Conservation (phyloP, 2,888 invertebrate genomes). For the Encarsia formosa region DNA sequence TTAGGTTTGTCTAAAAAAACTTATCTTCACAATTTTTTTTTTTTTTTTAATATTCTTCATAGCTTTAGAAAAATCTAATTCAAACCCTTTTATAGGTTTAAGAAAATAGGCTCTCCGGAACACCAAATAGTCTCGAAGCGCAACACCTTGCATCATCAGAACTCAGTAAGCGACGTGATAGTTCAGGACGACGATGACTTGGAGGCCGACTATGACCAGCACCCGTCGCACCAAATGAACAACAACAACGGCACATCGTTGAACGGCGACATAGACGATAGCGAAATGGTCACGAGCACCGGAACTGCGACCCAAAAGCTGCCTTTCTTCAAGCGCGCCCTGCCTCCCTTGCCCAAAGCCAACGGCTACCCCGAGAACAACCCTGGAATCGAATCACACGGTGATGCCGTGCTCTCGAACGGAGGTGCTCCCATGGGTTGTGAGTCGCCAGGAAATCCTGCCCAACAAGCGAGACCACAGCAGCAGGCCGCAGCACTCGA, state of each 20-base stretch:
- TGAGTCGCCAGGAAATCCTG: conserved; percentile 40
- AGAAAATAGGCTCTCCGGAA: conserved; percentile 56
- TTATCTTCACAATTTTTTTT: too few relatives aligned
- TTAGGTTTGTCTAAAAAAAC: conserved; percentile 66
- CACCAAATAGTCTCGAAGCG: conserved; percentile 33
- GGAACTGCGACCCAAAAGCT: conserved; percentile 50
- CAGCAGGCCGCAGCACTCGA: conserved; percentile 5
- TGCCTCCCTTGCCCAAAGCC: conserved; percentile 62
- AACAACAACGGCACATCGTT: conserved; percentile 39
- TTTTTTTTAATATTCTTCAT: too few relatives aligned
- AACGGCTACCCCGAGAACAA: conserved; percentile 46
- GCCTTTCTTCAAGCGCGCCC: conserved; percentile 62
- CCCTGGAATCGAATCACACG: background rate
- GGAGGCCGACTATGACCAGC: conserved; percentile 25
- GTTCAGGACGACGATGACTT: conserved; percentile 23
- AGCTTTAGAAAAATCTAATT: too few relatives aligned
- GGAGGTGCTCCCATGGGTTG: conserved; percentile 44
- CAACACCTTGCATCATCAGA: conserved; percentile 14
- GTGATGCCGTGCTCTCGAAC: conserved; percentile 43
- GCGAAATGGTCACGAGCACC: conserved; percentile 36
- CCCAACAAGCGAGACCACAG: conserved; percentile 35
- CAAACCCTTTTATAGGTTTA: conserved; percentile 33
- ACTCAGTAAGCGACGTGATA: conserved; percentile 7
- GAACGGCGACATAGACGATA: conserved; percentile 28
- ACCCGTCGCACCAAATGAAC: conserved; percentile 36